phyloP scores from a whole-genome alignment of 2,797 vertebrate species.

The Pempheris klunzingeri region DNA sequence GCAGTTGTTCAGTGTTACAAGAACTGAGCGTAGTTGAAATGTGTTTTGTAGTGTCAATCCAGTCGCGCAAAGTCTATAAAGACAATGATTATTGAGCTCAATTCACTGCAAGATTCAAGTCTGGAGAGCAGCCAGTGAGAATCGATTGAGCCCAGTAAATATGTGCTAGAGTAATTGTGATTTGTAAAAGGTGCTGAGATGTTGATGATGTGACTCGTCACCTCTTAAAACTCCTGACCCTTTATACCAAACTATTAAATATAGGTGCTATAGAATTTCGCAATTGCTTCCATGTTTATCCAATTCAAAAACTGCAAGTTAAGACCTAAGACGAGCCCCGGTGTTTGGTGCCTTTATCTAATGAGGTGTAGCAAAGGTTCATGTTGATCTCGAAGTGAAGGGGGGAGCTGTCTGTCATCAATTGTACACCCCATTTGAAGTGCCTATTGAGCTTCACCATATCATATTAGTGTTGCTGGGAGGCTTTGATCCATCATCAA shows the following conservation, averaged over 20 bases:
- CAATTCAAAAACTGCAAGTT: not conserved
- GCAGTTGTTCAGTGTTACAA: constrained; percentile 18
- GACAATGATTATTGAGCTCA: constrained; percentile 27
- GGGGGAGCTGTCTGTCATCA: constrained; percentile 2
- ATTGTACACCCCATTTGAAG: not conserved
- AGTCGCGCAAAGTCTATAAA: constrained; percentile 11
- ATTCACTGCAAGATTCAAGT: constrained; percentile 17
- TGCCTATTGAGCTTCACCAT: not conserved
- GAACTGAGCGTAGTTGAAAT: constrained; percentile 8
- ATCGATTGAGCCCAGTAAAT: constrained; percentile 33
- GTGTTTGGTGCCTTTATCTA: constrained; percentile 14
- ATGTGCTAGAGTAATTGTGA: constrained; percentile 43
- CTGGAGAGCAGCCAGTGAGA: constrained; percentile 21
- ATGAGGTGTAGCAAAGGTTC: constrained; percentile 7
- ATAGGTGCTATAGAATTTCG: constrained; percentile 11
- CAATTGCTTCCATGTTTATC: not conserved
- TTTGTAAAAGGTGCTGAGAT: constrained; percentile 6
- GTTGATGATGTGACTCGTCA: constrained; percentile 17
- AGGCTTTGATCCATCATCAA: constrained; percentile 21
- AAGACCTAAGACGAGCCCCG: not conserved
- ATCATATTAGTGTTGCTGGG: not conserved
- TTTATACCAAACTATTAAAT: constrained; percentile 17
- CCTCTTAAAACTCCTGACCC: constrained; percentile 11
- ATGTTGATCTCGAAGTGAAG: not conserved
- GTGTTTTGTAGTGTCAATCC: constrained; percentile 2